Evolutionary conservation across 2,797 vertebrate genomes (phyloP), one percentile per base, ranked within the genome.

Genomic region (Furcifer pardalis): DNA sequence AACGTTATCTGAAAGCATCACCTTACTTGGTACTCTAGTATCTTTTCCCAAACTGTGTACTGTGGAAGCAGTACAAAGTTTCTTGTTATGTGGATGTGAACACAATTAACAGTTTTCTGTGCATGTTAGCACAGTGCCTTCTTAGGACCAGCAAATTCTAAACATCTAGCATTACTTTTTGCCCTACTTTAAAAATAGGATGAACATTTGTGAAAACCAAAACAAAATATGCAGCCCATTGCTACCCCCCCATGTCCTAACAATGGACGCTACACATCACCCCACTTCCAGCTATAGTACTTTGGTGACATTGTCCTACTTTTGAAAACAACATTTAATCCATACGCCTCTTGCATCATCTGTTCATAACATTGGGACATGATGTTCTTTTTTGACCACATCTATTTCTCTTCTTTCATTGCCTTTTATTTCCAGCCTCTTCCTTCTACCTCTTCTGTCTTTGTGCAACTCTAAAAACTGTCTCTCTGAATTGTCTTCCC

Each of bases 51-150:
- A 7, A 84, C 52, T 86, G 17, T 77, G 87, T 83, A 86, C 30
- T 89, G 37, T 27, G 65, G 46, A 84, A 91, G 5, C 44, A 81
- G 84, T 84, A 78, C 65, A 77, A 59, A 56, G n/a, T 83, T 89
- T 87, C 75, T 85, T 52, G 71, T 69, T 86, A 72, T 25, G 52
- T 5, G 30, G 59, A 77, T 84, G 56, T 42, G 46, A 75, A 66
- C 21, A 32, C 27, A 81, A 76, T 21, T 44, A 23, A 79, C 63
- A 77, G 4, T 63, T 37, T 66, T 66, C 52, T 81, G 3, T 7
- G 81, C 32, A 56, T 2, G 3, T 84, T 89, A 79, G 49, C 8
- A 23, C 19, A 1, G 0, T 21, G 63, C 46, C 76, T 77, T 60
- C 73, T 19, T 77, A 21, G 68, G 32, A 78, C 7, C 37, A 79